Base-by-base conservation (phyloP, 2,888 invertebrate species). In the Galerucella pusilla region DNA sequence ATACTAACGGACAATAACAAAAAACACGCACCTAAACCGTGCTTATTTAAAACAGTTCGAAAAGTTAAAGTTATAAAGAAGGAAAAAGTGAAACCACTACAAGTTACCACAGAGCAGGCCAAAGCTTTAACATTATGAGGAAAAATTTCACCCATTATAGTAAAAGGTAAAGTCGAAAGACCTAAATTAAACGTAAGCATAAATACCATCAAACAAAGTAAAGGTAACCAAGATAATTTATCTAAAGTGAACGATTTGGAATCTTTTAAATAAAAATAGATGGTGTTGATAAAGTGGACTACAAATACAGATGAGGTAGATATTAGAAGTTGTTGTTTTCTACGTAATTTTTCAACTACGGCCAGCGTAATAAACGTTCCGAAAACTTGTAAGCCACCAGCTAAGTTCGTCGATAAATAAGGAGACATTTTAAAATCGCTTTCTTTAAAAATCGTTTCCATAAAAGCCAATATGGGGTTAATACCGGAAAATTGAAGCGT, bases 401-500 rank as follows among this genome's bases (percentile, higher is more conserved):
- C 92, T 52, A 94, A 90, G 76, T 96, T 94, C 16, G 95, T 91
- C 14, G 94, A 92, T 11, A 92, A 83, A 14, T 90, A 89, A 0
- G 94, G 89, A 77, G 90, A 83, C 75, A 94, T 88, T 45, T 64
- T 68, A 75, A 92, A 92, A 45, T 93, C 93, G 12, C 94, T 92
- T 2, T 92, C 92, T 59, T 89, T 81, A 86, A 95, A 94, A 81
- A 95, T 95, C 68, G 90, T 89, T 76, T 91, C 91, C 4, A 94
- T 92, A 85, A 93, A 94, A 86, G 94, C 94, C 80, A 94, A 92
- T 77, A 95, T 93, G 0, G 94, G 94, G 87, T 94, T 94, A 80
- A 94, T 91, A 76, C 95, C 95, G 73, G 93, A 92, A 84, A 93
- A 91, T 85, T 95, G 94, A 83, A 95, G 94, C 86, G 94, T 93